These are phyloP conservation scores for Melanostoma scalare DNA, from an alignment of 2,888 invertebrate genomes.

Conservation along the genomic window DNA sequence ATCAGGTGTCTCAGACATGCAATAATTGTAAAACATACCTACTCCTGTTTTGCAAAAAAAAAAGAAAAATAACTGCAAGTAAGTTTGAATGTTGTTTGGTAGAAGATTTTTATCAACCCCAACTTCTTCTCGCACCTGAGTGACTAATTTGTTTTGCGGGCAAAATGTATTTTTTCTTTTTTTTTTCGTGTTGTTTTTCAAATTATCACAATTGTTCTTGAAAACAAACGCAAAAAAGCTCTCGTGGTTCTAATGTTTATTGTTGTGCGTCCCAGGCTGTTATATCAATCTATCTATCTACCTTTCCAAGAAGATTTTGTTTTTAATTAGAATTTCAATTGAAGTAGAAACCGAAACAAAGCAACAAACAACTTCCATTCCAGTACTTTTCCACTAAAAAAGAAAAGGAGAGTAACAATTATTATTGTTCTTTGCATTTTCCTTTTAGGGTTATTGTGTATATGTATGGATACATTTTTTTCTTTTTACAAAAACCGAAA, in stretches of 20 bases:
- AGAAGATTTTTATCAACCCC: too few species aligned
- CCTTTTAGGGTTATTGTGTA: constrained; percentile 2
- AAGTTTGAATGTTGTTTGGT: too few species aligned
- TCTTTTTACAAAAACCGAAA: too few species aligned
- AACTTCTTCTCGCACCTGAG: too few species aligned
- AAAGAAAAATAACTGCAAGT: too few species aligned
- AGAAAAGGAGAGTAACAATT: constrained; percentile 6
- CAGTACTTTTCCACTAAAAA: constrained; percentile 65
- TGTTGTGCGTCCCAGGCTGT: constrained; percentile 16
- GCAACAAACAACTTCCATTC: constrained; percentile 56
- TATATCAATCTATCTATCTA: constrained; percentile 13
- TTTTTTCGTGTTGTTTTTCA: constrained; percentile 18
- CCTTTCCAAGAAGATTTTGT: constrained; percentile 49
- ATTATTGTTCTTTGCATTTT: constrained; percentile 13
- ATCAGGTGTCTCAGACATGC: too few species aligned
- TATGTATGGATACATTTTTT: too few species aligned
- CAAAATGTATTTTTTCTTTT: constrained; percentile 5
- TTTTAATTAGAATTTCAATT: constrained; percentile 65
- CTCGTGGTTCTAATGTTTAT: constrained; percentile 6
- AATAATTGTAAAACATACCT: too few species aligned
- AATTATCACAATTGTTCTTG: constrained; percentile 31
- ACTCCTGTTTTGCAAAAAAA: too few species aligned
- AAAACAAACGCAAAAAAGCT: constrained; percentile 8
- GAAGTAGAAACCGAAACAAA: constrained; percentile 52
- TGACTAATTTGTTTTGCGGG: too few species aligned